These are phyloP conservation scores for Heterocephalus glaber DNA, from an alignment of 2,113 vertebrate species.

Conservation along the genomic window DNA sequence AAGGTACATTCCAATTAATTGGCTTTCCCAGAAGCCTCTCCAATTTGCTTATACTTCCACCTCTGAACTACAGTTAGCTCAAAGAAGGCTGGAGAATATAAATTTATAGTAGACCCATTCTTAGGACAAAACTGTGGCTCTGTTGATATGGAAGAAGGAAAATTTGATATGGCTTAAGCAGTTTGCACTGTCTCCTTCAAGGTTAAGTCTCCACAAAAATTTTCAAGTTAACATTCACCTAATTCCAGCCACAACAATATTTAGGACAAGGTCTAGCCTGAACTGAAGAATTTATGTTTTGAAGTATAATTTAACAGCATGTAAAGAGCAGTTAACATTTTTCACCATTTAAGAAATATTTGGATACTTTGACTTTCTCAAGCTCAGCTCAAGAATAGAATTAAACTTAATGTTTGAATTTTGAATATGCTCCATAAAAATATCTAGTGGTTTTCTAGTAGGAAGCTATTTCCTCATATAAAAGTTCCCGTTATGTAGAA, in stretches of 20 bases:
- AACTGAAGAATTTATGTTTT: not conserved
- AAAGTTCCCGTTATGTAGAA: not conserved
- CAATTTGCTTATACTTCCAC: not conserved
- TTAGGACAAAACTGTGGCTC: not conserved
- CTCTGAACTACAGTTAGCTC: not conserved
- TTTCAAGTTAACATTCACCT: not conserved
- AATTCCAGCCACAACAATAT: not conserved
- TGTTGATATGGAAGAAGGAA: not conserved
- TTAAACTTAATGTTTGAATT: not conserved
- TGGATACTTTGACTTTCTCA: not conserved
- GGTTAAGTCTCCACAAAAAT: not conserved
- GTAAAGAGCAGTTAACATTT: not conserved
- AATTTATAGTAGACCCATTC: not conserved
- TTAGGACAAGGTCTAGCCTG: not conserved
- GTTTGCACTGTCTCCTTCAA: not conserved
- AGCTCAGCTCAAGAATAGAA: not conserved
- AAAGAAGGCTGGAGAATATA: not conserved
- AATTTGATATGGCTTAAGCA: not conserved
- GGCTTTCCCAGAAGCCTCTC: not conserved
- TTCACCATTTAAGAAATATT: not conserved
- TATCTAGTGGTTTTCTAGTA: not conserved
- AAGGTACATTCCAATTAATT: not conserved
- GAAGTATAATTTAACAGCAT: slow-evolving; percentile 10
- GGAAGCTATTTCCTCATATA: not conserved
- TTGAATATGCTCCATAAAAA: not conserved